Evolutionary conservation across 2,113 vertebrate genomes (phyloP), one percentile per base, ranked within the genome.

Genomic region (Apodemus speciosus): DNA sequence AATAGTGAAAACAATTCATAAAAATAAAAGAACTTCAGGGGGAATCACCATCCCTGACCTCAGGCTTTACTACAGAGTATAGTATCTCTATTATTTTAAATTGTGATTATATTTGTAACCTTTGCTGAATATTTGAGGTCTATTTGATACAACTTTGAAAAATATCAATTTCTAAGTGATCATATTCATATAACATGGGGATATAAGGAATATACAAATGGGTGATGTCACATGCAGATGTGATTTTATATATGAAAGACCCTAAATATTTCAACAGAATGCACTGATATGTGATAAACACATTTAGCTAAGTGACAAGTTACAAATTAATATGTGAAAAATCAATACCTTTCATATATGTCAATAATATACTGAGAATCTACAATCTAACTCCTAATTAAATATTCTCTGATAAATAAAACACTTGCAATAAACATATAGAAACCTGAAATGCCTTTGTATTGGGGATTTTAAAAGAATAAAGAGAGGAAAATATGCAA

Each of bases 301-400:
- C 13, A 40, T 7, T 27, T 53, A n/a, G 10, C 0, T n/a, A 58
- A 38, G 6, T 14, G 23, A 15, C 5, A 25, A 38, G 3, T 2
- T 27, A 35, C 14, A 60, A 60, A 83, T 9, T 43, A 40, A 83
- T 23, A 60, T 40, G 9, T 38, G 40, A 30, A 27, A 60, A 27
- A 15, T 16, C 14, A 60, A 4, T 27, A 60, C 1, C 18, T 40
- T 58, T 9, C 1, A 23, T 83, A 40, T 9, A 18, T 18, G 27
- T 2, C n/a, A 62, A 43, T 62, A 7, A 30, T 3, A 2, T 40
- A 9, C 6, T 40, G n/a, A 60, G 56, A 60, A 83, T 40, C 3
- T 3, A 62, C 14, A 3, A 62, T 40, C 25, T 40, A 6, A 62
- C 27, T 83, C 3, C 6, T n/a, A 3, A 6, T 60, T 40, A 3